These are phyloP conservation scores for Podiceps cristatus DNA, from an alignment of 2,113 vertebrate species.

Conservation along the genomic window DNA sequence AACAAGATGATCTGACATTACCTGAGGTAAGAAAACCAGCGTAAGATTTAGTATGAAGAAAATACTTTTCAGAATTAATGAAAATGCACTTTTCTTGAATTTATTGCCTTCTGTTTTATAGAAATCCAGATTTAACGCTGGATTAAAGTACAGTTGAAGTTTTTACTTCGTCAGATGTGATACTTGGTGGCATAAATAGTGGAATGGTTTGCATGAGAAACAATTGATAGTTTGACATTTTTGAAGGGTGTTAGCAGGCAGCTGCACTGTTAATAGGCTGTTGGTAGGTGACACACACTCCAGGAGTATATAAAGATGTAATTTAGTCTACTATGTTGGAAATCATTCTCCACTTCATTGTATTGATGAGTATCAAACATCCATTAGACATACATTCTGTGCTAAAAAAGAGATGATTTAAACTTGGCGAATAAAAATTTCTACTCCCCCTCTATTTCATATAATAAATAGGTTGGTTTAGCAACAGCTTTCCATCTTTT, in stretches of 20 bases:
- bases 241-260: not conserved
- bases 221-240: not conserved
- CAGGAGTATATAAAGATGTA: not conserved
- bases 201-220: not conserved
- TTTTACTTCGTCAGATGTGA: not conserved
- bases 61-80: not conserved
- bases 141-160: not conserved
- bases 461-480: not conserved
- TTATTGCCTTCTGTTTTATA: not conserved
- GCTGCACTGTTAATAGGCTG: not conserved
- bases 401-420: not conserved
- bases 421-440: not conserved
- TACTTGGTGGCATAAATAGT: not conserved
- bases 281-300: not conserved
- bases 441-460: not conserved
- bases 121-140: not conserved
- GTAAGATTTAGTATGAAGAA: not conserved
- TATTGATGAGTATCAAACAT: not conserved
- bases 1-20: constrained; percentile 84
- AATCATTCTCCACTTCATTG: not conserved
- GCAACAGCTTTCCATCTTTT: not conserved
- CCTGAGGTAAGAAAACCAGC: constrained; percentile 83
- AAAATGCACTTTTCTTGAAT: not conserved
- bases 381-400: rapidly evolving
- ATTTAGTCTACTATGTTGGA: not conserved